A percentile compares a stretch with the other conserved stretches of the same genome.
These are phyloP conservation scores for Bombyx mandarina DNA, from an alignment of 1,140 invertebrate genomes.

Conservation along the genomic window DNA sequence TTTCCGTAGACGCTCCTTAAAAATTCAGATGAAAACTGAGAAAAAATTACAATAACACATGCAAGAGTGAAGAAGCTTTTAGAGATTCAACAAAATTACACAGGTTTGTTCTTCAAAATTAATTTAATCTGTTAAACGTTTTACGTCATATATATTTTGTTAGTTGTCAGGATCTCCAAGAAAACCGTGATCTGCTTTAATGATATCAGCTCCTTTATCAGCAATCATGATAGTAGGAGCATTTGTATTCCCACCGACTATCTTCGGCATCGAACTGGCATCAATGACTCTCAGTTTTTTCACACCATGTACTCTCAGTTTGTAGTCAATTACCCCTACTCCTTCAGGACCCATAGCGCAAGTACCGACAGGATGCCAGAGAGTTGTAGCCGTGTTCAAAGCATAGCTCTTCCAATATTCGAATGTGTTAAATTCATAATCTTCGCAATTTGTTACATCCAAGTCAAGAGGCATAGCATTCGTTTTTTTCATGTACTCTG, in stretches of 20 bases:
- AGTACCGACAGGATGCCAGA: constrained; percentile 63
- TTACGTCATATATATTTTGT: too few species aligned
- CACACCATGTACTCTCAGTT: constrained; percentile 67
- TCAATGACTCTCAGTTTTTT: constrained; percentile 49
- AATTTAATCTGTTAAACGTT: too few species aligned
- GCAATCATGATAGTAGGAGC: constrained; percentile 74
- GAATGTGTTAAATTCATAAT: constrained; percentile 74
- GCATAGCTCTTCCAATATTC: constrained; percentile 75
- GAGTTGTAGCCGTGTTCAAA: constrained; percentile 35
- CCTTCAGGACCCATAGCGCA: constrained; percentile 75
- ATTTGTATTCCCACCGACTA: constrained; percentile 42
- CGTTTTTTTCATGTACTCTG: constrained; percentile 69
- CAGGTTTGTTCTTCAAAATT: too few species aligned
- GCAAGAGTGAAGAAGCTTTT: too few species aligned
- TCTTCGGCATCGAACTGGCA: constrained; percentile 45
- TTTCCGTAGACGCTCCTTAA: too few species aligned
- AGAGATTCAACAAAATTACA: too few species aligned
- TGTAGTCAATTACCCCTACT: constrained; percentile 71
- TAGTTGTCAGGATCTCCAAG: too few species aligned
- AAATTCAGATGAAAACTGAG: too few species aligned
- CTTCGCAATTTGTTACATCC: constrained; percentile 57
- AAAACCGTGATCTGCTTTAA: constrained; percentile 59
- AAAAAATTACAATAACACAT: too few species aligned
- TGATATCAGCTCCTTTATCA: constrained; percentile 78
- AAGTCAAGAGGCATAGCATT: constrained; percentile 50